Evolutionary conservation across 2,888 invertebrate species (phyloP), one percentile per base, ranked within the genome.

Genomic region (Cantharis nigra): DNA sequence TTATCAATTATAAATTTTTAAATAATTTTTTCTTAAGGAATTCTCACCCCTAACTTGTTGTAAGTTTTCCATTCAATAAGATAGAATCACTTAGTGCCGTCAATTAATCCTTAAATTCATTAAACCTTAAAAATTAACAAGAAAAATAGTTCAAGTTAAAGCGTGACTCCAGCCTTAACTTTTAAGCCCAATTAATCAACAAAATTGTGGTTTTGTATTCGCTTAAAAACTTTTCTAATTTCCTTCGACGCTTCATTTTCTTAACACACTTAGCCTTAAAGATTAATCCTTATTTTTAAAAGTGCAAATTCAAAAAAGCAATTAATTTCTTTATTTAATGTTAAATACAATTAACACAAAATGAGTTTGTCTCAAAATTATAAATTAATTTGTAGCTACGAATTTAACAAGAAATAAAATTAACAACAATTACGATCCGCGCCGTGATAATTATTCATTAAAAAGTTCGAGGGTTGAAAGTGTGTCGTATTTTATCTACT

Each of bases 211-310:
- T 28, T 13, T 63, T 14, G 64, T 64, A 63, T 33, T 71, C n/a
- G 18, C 63, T 71, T 71, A 30, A 71, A 64, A 71, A 71, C 18
- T 71, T 71, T 71, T 71, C 71, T 71, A 71, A 71, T 71, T 71
- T 71, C 18, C 71, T 23, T 18, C 16, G 28, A 18, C 63, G 10
- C 30, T 30, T 64, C 28, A 30, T 62, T 63, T 63, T 23, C 63
- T 26, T 20, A 33, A 70, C 33, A 23, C 18, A 33, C 70, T 33
- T 49, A 70, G 49, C 16, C 63, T 71, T 64, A 64, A 28, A 18
- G 71, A 18, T 18, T 64, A 71, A 71, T 18, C 71, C 23, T 28
- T 30, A 71, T 71, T 30, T 28, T 18, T 20, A 71, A 71, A 64
- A 71, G 71, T 30, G 13, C 30, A 20, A 62, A 71, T 71, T 71